phyloP scores from a whole-genome alignment of 2,113 vertebrate genomes.

The Cyanocitta stelleri region DNA sequence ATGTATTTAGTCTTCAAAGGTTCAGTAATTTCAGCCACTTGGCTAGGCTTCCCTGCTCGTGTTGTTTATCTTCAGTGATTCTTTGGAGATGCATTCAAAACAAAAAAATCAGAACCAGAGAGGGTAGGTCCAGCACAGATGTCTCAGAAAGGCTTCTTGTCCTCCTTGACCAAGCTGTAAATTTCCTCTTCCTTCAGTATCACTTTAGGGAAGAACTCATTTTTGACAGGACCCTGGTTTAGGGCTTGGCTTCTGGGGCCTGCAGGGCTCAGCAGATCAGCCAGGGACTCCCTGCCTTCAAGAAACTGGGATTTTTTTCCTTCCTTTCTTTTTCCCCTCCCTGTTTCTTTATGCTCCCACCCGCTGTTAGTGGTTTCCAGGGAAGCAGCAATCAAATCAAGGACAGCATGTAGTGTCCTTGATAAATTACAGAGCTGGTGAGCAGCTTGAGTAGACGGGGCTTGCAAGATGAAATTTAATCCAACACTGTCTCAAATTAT shows the following conservation, averaged over 20 bases:
- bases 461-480: constrained; percentile 12
- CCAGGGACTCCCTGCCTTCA: not conserved
- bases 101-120: constrained; percentile 11
- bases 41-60: not conserved
- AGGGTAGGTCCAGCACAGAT: not conserved
- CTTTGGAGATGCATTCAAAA: constrained; percentile 51
- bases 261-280: not conserved
- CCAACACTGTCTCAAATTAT: constrained; percentile 3
- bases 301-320: not conserved
- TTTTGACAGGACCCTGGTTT: not conserved
- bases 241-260: not conserved
- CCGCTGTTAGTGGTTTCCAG: not conserved
- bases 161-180: not conserved
- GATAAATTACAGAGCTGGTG: constrained; percentile 5
- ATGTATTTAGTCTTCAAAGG: constrained; percentile 36
- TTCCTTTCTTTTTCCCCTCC: not conserved
- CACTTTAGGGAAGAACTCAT: not conserved
- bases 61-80: constrained; percentile 44
- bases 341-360: not conserved
- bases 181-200: not conserved
- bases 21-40: constrained; percentile 15
- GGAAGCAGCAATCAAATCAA: not conserved
- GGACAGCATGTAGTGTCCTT: not conserved
- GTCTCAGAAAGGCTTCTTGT: not conserved
- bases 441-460: not conserved